phyloP scores from a whole-genome alignment of 2,113 vertebrate species.

The Anthoscopus minutus region DNA sequence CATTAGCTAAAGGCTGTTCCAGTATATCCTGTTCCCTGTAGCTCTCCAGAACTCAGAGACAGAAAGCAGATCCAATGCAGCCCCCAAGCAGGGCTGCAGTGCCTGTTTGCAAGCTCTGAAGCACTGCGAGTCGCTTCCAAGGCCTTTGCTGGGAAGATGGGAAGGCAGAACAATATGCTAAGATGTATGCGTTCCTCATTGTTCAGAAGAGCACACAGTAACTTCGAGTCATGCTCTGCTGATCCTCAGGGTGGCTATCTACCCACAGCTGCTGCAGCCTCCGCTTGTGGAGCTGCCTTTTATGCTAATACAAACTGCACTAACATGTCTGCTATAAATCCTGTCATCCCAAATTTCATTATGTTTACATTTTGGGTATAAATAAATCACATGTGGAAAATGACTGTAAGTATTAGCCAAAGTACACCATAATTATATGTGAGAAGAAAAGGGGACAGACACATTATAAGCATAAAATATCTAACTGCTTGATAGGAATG shows the following conservation, averaged over 20 bases:
- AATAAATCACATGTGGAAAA: background rate
- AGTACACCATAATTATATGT: background rate
- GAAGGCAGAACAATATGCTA: background rate
- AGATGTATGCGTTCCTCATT: background rate
- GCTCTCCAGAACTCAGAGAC: background rate
- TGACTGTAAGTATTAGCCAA: background rate
- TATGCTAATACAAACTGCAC: background rate
- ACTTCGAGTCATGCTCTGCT: background rate
- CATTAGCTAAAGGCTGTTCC: background rate
- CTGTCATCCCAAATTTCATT: background rate
- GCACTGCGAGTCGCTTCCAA: accelerated
- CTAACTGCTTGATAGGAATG: background rate
- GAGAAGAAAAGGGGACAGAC: background rate
- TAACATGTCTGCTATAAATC: background rate
- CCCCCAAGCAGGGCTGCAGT: background rate
- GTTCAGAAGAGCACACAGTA: background rate
- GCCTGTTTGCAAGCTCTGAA: background rate
- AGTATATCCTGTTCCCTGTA: accelerated
- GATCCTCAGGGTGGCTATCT: slow-evolving; percentile 50
- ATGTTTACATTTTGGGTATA: background rate
- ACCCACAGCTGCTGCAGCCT: background rate
- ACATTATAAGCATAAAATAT: background rate
- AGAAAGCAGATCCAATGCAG: accelerated
- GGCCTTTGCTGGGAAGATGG: background rate
- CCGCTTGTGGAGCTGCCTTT: background rate